Base-by-base conservation (phyloP, 2,888 invertebrate species). In the Amphipyra tragopoginis region DNA sequence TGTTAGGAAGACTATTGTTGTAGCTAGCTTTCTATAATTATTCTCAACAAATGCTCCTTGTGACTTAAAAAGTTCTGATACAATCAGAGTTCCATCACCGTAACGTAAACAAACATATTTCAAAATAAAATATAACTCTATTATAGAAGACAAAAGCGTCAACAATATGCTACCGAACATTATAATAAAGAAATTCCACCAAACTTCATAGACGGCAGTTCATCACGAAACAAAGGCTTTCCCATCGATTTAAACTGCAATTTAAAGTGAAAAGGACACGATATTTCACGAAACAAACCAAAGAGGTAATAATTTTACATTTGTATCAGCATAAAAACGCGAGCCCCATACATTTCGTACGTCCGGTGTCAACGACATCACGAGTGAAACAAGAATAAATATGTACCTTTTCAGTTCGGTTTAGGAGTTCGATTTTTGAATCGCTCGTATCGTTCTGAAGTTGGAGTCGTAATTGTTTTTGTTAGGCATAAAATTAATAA, bases 331-430 rank as follows among this genome's bases (percentile, higher is more conserved):
- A 50, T 74, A 68, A 72, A 63, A 65, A 52, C 44, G 39, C 36
- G 26, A 36, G 40, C 42, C 14, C 43, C 45, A 40, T 56, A 45
- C 42, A 43, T 52, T 60, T 49, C 40, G 47, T 15, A 60, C 58
- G 63, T 76, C 70, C 74, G 75, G 74, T 62, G 77, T 71, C 73
- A 50, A 64, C 53, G 63, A 71, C 64, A 45, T 63, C 11, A 34
- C 34, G 43, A 67, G 21, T 44, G 47, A 54, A 56, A 66, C 39
- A 44, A 21, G 49, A 66, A 58, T 65, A 57, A 65, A 29, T 29
- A 21, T 1, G 57, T 55, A 58, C 15, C 15, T 38, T 57, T 57
- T 39, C 14, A 15, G 14, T 39, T 58, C 29, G 10, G 8, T 44
- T 26, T 34, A n/a, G 14, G n/a, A 9, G 43, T 70, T 65, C 65